Conservation (phyloP, 2,113 vertebrate species). For the Chauna torquata region DNA sequence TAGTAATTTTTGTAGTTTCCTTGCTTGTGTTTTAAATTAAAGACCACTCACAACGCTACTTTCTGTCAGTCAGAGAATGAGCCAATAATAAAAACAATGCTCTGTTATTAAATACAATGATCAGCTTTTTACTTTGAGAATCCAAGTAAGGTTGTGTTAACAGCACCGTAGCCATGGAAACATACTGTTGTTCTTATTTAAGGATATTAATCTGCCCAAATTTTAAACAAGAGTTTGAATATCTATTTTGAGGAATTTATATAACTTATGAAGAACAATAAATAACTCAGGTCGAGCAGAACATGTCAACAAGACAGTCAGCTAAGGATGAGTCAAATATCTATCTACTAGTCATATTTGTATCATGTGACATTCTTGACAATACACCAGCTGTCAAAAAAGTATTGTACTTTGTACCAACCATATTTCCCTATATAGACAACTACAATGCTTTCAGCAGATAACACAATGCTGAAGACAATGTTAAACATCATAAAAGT, state of each 20-base stretch:
- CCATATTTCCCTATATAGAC: background rate
- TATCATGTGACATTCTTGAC: background rate
- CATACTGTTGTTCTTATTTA: background rate
- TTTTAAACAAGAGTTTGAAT: background rate
- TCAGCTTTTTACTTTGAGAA: background rate
- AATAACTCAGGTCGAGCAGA: slow-evolving; percentile 14
- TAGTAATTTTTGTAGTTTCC: background rate
- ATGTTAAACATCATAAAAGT: background rate
- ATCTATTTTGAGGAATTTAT: slow-evolving; percentile 33
- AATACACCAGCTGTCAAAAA: background rate
- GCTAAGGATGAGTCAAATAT: slow-evolving; percentile 13
- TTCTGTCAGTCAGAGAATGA: background rate
- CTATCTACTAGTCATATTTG: background rate
- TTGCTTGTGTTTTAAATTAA: background rate
- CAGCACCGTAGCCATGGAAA: slow-evolving; percentile 16
- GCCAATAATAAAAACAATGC: background rate
- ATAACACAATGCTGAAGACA: background rate
- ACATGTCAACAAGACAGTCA: background rate
- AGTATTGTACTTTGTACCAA: background rate
- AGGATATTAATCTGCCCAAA: background rate
- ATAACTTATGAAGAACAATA: slow-evolving; percentile 15
- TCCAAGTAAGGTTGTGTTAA: background rate
- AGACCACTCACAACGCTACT: background rate
- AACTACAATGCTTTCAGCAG: background rate
- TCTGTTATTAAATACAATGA: background rate